Conservation (phyloP, 1,140 invertebrate genomes). For the Spodoptera frugiperda region DNA sequence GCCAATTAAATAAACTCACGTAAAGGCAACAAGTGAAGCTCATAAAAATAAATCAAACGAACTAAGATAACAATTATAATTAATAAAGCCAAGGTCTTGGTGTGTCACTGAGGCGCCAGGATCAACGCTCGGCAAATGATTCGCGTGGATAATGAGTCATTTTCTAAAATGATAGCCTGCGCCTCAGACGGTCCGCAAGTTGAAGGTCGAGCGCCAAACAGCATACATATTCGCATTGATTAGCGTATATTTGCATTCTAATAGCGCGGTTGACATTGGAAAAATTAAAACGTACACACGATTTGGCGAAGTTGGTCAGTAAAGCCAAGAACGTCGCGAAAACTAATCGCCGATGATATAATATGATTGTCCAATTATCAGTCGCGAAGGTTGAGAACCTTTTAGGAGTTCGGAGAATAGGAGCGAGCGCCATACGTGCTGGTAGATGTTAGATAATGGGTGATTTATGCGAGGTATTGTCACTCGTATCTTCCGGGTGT, state of each 20-base stretch:
- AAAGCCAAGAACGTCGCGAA: conserved; percentile 22
- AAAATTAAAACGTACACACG: conserved; percentile 18
- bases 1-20: conserved; percentile 31
- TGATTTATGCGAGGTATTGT: conserved; percentile 11
- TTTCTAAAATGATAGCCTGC: conserved; percentile 25
- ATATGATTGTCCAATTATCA: conserved; percentile 16
- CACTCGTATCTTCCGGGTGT: conserved; percentile 19
- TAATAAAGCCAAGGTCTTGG: conserved; percentile 38
- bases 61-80: conserved; percentile 26
- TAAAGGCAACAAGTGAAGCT: conserved; percentile 27
- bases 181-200: conserved; percentile 6
- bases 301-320: conserved; percentile 35
- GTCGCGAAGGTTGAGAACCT: not conserved
- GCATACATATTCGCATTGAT: conserved; percentile 51
- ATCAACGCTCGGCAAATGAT: conserved; percentile 48
- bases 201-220: conserved; percentile 33
- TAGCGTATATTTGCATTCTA: conserved; percentile 49
- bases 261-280: conserved; percentile 32
- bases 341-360: conserved; percentile 29
- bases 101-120: conserved; percentile 47
- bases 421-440: not conserved
- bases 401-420: conserved; percentile 21
- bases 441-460: conserved; percentile 27
- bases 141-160: conserved; percentile 32
- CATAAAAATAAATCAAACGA: conserved; percentile 42